phyloP scores from a whole-genome alignment of 2,113 vertebrate species.

The Alethe diademata region DNA sequence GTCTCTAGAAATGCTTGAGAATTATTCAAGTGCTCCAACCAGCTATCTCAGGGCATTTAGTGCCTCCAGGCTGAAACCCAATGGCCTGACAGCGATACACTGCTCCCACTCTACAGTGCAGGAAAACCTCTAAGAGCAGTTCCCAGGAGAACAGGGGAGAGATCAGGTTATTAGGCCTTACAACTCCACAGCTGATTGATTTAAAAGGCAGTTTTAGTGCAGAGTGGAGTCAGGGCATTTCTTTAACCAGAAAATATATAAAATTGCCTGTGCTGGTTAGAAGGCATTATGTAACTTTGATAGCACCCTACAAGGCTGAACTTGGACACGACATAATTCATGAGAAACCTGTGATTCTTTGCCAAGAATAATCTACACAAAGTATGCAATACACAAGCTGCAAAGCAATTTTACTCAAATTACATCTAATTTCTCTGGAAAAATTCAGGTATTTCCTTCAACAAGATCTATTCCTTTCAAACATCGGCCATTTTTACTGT shows the following conservation, averaged over 20 bases:
- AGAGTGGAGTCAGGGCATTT: neutral
- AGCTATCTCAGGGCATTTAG: neutral
- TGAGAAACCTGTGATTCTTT: neutral
- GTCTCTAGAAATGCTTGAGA: conserved; percentile 16
- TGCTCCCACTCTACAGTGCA: neutral
- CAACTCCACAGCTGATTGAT: neutral
- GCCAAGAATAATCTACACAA: neutral
- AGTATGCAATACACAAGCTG: neutral
- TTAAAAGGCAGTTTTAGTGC: neutral
- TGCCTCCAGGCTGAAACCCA: neutral
- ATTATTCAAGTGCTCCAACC: neutral
- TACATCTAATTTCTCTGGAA: neutral
- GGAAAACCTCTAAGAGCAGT: neutral
- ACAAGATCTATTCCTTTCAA: neutral
- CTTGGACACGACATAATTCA: neutral
- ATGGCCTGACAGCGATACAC: neutral
- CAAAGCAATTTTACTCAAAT: conserved; percentile 11
- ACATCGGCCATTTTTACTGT: neutral
- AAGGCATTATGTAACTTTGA: neutral
- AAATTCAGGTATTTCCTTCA: neutral
- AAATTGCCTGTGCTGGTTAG: neutral
- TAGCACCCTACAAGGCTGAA: neutral
- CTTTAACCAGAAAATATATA: neutral
- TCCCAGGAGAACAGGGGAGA: neutral
- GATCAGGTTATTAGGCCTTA: neutral